Evolutionary conservation across 2,113 vertebrate genomes (phyloP).

Genomic region (Corythaixoides concolor): DNA sequence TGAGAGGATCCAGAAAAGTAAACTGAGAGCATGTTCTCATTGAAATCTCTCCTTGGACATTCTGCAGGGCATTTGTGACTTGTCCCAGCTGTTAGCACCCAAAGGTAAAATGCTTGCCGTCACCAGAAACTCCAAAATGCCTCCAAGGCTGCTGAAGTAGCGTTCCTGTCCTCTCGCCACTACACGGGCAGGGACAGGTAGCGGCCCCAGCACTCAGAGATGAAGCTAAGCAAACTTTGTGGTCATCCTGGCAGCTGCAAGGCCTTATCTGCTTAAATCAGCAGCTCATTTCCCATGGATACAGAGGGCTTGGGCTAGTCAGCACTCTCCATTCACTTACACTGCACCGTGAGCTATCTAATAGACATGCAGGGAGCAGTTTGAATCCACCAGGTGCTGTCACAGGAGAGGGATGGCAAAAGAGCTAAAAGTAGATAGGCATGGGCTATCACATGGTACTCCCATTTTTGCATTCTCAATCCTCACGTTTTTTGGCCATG

Average conservation of each 20-base stretch:
- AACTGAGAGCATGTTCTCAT: background rate
- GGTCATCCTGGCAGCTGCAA: background rate
- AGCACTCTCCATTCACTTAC: background rate
- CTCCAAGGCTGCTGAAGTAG: background rate
- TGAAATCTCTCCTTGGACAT: background rate
- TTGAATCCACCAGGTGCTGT: background rate
- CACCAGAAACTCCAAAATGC: background rate
- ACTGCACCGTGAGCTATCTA: fast-evolving
- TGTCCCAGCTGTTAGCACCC: background rate
- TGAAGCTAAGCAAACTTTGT: background rate
- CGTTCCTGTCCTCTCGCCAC: fast-evolving
- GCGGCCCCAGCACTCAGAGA: background rate
- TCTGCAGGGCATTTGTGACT: background rate
- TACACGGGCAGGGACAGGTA: background rate
- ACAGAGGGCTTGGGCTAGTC: background rate
- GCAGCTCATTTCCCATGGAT: background rate
- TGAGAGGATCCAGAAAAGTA: background rate
- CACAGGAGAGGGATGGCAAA: background rate
- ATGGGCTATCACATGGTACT: background rate
- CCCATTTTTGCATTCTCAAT: background rate
- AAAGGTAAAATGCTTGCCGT: background rate
- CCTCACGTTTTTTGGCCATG: background rate
- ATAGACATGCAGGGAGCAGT: background rate
- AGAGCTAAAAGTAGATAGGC: background rate
- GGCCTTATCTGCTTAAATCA: background rate